Evolutionary conservation across 2,797 vertebrate genomes (phyloP).

Genomic region (Enteromius anoplus): DNA sequence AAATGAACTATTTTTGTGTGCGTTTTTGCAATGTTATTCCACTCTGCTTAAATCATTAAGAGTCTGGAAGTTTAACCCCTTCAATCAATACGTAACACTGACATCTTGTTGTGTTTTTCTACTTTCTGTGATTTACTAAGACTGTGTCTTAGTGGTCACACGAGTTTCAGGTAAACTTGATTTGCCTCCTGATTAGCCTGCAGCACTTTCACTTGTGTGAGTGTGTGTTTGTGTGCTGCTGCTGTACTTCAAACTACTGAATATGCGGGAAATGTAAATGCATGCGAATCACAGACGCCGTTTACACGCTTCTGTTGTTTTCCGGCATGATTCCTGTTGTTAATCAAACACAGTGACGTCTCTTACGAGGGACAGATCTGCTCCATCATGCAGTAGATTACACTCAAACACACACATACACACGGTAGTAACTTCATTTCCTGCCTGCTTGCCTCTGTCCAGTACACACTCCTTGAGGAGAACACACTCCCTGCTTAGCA

Average conservation of each 20-base stretch:
- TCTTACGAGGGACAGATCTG: slow-evolving; percentile 71
- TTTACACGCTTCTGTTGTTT: slow-evolving; percentile 74
- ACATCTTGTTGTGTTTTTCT: not conserved
- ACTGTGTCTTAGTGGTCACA: slow-evolving; percentile 13
- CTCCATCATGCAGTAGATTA: slow-evolving; percentile 75
- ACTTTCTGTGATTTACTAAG: slow-evolving; percentile 5
- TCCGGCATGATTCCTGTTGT: slow-evolving; percentile 74
- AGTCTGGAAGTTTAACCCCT: slow-evolving; percentile 21
- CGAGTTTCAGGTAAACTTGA: not conserved
- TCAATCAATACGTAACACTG: slow-evolving; percentile 5
- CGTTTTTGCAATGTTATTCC: slow-evolving; percentile 3
- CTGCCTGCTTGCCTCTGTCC: slow-evolving; percentile 42
- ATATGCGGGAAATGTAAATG: slow-evolving; percentile 23
- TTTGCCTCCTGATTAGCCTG: not conserved
- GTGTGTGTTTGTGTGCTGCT: slow-evolving; percentile 24
- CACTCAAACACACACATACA: slow-evolving; percentile 45
- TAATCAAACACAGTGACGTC: slow-evolving; percentile 78
- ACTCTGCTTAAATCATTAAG: slow-evolving; percentile 29
- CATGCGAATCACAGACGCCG: slow-evolving; percentile 63
- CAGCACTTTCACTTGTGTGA: slow-evolving; percentile 56
- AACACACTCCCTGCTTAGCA: slow-evolving; percentile 36
- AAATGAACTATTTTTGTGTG: not conserved
- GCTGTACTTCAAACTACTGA: slow-evolving; percentile 17
- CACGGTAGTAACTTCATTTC: slow-evolving; percentile 25
- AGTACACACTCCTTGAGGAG: slow-evolving; percentile 44